These are phyloP conservation scores for Platycheirus albimanus DNA, from an alignment of 2,888 invertebrate species.

Conservation along the genomic window DNA sequence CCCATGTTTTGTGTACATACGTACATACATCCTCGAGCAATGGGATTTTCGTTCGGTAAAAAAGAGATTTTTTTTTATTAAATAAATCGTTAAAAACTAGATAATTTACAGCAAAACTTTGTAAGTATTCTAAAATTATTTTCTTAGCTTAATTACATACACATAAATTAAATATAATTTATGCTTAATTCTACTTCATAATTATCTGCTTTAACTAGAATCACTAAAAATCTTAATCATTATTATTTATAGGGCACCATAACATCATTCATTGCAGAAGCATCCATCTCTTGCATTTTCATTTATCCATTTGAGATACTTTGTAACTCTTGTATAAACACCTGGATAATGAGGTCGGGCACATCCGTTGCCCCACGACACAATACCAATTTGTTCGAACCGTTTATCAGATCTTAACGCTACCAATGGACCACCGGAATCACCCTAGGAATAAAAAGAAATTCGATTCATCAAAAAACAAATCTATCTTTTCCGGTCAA, in stretches of 20 bases:
- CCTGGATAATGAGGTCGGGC: constrained; percentile 93
- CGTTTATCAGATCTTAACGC: constrained; percentile 88
- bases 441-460: constrained; percentile 78
- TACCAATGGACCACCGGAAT: constrained; percentile 87
- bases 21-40: too few species aligned
- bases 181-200: constrained; percentile 54
- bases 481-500: too few species aligned
- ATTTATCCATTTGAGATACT: constrained; percentile 91
- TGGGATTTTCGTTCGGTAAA: constrained; percentile 19
- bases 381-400: constrained; percentile 93
- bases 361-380: constrained; percentile 96
- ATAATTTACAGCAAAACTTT: constrained; percentile 67
- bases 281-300: constrained; percentile 92
- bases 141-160: constrained; percentile 61
- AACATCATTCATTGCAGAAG: constrained; percentile 87
- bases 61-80: constrained; percentile 45
- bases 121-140: constrained; percentile 55
- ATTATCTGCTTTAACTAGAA: constrained; percentile 64
- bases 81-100: constrained; percentile 54
- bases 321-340: constrained; percentile 92
- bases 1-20: too few species aligned
- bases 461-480: neutral
- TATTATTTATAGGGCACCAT: constrained; percentile 38
- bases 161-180: constrained; percentile 53
- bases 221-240: constrained; percentile 64